Percentiles rank a stretch among this genome's conserved stretches.
phyloP scores from a whole-genome alignment of 2,113 vertebrate genomes.

The Leptobrachium ailaonicum region DNA sequence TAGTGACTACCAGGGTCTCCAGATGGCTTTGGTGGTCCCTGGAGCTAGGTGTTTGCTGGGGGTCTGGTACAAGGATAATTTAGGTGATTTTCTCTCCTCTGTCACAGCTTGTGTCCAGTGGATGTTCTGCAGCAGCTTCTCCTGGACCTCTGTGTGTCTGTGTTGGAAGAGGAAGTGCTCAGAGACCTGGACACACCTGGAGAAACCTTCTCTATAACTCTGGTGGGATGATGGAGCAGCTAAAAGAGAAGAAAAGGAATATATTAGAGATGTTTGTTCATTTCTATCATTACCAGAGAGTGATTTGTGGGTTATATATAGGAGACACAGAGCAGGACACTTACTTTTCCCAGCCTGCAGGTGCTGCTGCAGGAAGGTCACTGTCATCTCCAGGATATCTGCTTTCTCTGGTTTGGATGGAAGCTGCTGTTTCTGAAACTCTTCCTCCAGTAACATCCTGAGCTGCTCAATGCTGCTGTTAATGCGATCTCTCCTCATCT shows the following conservation, averaged over 20 bases:
- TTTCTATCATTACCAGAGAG: conserved; percentile 18
- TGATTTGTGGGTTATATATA: not conserved
- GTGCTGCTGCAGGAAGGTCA: conserved; percentile 69
- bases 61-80: not conserved
- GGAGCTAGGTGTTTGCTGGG: not conserved
- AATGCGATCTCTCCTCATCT: conserved; percentile 70
- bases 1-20: conserved; percentile 60
- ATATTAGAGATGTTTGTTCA: conserved; percentile 1
- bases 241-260: conserved; percentile 8
- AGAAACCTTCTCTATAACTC: conserved; percentile 56
- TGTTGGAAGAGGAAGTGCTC: conserved; percentile 54
- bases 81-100: not conserved
- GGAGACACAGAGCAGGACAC: conserved; percentile 10
- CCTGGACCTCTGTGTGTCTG: conserved; percentile 22
- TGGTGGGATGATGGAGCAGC: conserved; percentile 31
- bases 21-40: conserved; percentile 43
- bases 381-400: conserved; percentile 79
- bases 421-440: conserved; percentile 71
- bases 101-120: conserved; percentile 24
- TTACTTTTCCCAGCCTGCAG: conserved; percentile 49
- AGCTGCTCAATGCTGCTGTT: conserved; percentile 74
- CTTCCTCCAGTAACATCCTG: conserved; percentile 69
- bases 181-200: conserved; percentile 61
- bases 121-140: conserved; percentile 53
- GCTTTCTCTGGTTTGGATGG: conserved; percentile 80